Evolutionary conservation across 2,113 vertebrate genomes (phyloP).

Genomic region (Pleuronectes platessa): DNA sequence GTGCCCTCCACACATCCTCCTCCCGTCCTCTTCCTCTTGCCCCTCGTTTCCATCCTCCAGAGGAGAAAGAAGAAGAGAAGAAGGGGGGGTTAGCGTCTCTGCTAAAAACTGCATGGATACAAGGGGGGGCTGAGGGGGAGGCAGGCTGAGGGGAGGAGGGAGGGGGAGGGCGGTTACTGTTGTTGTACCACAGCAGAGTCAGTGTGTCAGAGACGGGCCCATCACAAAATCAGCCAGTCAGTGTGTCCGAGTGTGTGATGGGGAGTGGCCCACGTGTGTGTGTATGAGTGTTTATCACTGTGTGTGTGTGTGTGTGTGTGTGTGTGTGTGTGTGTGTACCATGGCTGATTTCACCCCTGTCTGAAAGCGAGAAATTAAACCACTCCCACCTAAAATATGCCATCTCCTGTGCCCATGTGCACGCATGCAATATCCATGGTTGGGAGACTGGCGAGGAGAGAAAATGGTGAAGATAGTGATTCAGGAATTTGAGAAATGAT

Average conservation of each 20-base stretch:
- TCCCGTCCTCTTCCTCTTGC: constrained; percentile 60
- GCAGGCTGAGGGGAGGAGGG: constrained; percentile 12
- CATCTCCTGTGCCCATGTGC: constrained; percentile 28
- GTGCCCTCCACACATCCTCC: constrained; percentile 58
- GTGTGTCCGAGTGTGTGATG: constrained; percentile 48
- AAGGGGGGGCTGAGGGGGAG: constrained; percentile 72
- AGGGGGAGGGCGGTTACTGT: constrained; percentile 55
- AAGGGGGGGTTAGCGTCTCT: constrained; percentile 63
- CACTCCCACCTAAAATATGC: constrained; percentile 65
- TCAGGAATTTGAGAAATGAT: neutral
- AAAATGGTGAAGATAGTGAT: constrained; percentile 22
- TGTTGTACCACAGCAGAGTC: constrained; percentile 62
- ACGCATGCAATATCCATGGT: constrained; percentile 21
- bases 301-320: constrained; percentile 13
- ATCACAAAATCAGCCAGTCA: constrained; percentile 71
- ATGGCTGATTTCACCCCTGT: constrained; percentile 51
- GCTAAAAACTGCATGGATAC: constrained; percentile 87
- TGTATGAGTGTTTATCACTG: constrained; percentile 34
- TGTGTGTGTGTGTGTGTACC: constrained; percentile 28
- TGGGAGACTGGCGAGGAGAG: constrained; percentile 1
- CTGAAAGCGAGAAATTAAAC: constrained; percentile 43
- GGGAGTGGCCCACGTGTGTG: constrained; percentile 51
- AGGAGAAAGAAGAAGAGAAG: constrained; percentile 23
- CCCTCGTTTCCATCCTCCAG: constrained; percentile 63
- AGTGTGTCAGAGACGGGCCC: constrained; percentile 76